Conservation (phyloP, 2,113 vertebrate species). For the Tiliqua scincoides region DNA sequence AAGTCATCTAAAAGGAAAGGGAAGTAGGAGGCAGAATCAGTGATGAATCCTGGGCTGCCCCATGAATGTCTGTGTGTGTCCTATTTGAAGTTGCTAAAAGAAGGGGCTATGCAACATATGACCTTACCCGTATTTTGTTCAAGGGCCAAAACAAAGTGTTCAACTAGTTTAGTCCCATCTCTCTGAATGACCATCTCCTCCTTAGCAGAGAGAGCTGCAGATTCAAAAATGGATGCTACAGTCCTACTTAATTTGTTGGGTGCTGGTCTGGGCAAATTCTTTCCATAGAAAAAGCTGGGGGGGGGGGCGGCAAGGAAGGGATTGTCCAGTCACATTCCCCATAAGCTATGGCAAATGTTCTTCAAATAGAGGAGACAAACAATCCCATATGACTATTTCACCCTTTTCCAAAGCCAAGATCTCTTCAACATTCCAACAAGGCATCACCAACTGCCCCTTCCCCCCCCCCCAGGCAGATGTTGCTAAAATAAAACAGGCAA, state of each 20-base stretch:
- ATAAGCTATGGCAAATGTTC: no score
- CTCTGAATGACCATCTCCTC: background rate
- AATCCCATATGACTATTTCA: no score
- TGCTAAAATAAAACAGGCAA: background rate
- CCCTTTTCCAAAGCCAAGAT: background rate
- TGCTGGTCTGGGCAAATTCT: background rate
- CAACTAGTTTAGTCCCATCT: background rate
- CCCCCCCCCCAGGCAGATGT: background rate
- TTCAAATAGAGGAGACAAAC: background rate
- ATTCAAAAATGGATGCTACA: background rate
- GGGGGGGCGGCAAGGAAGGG: no score
- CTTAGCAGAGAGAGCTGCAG: background rate
- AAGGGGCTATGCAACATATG: background rate
- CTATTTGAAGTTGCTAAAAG: background rate
- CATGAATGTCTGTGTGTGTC: background rate
- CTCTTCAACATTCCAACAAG: background rate
- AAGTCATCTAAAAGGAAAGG: slow-evolving; percentile 82
- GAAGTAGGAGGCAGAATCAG: background rate
- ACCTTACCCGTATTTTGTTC: background rate
- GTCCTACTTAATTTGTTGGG: background rate
- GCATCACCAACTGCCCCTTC: background rate
- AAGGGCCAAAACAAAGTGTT: background rate
- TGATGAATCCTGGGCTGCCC: background rate
- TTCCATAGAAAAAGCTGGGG: background rate
- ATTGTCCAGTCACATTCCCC: background rate